These are phyloP conservation scores for Cydia splendana DNA, from an alignment of 1,140 invertebrate species.

Conservation along the genomic window DNA sequence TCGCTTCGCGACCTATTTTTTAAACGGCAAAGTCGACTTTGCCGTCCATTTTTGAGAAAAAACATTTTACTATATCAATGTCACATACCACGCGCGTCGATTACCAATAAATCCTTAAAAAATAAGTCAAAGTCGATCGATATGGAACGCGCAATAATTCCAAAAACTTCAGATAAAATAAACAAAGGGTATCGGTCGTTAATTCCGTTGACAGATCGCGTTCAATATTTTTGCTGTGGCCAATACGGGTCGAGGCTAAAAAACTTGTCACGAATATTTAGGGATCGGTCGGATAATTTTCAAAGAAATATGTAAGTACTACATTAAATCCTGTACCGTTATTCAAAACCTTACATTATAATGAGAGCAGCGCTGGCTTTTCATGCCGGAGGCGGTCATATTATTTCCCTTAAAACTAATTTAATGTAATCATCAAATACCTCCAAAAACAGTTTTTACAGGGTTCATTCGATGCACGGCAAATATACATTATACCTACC, in stretches of 20 bases:
- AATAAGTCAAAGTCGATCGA: constrained; percentile 3
- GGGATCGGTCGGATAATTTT: neutral
- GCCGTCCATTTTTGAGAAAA: no score
- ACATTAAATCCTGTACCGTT: no score
- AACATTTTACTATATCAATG: neutral
- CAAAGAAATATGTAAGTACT: neutral
- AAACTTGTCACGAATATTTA: constrained; percentile 31
- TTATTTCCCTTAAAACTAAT: no score
- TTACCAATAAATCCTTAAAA: constrained; percentile 1
- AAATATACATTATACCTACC: no score
- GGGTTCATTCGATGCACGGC: no score
- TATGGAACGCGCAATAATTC: neutral
- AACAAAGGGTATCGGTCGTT: constrained; percentile 28
- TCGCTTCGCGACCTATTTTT: no score
- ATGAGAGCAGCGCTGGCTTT: no score
- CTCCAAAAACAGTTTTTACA: no score
- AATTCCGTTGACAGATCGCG: constrained; percentile 26
- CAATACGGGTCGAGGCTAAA: constrained; percentile 9
- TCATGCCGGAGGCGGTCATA: no score
- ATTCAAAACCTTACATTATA: no score
- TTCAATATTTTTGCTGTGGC: constrained; percentile 23
- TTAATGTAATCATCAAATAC: no score
- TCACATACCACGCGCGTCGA: neutral
- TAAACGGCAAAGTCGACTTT: no score
- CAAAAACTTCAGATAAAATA: neutral